These are phyloP conservation scores for Podilymbus podiceps DNA, from an alignment of 2,113 vertebrate genomes.

Conservation along the genomic window DNA sequence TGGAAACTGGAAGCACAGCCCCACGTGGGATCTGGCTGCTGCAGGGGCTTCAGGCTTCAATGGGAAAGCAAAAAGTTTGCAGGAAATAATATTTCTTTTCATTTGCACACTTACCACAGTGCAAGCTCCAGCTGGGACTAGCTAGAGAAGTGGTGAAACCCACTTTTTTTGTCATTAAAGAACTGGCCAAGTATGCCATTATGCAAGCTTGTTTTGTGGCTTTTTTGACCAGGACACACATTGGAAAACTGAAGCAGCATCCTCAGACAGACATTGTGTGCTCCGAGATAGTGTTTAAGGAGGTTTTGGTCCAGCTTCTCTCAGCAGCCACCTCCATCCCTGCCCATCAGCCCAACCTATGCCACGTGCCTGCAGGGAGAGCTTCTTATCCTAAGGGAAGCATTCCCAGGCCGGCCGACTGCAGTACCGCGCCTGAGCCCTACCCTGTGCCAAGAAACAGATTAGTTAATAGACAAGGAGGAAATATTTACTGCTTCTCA, in stretches of 20 bases:
- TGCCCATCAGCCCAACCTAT: neutral
- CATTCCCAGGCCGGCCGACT: neutral
- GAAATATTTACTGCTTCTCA: neutral
- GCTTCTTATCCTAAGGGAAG: neutral
- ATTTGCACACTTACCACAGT: neutral
- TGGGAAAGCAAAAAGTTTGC: neutral
- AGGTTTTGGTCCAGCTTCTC: neutral
- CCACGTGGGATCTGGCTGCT: fast-evolving
- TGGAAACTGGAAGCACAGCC: neutral
- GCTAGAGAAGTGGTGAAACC: neutral
- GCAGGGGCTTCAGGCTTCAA: neutral
- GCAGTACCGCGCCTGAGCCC: neutral
- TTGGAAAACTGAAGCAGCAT: neutral
- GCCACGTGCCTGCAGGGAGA: neutral
- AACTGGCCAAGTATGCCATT: neutral
- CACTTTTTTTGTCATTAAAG: neutral
- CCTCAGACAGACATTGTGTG: neutral
- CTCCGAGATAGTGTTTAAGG: neutral
- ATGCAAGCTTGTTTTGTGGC: neutral
- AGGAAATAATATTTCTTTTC: neutral
- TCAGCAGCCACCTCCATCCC: neutral
- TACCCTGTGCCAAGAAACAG: neutral
- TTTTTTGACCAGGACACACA: fast-evolving
- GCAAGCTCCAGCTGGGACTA: neutral
- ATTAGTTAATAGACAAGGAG: neutral